Conservation (phyloP, 37 sponge, comb jelly and placozoan genomes). For the Eunapius fragilis region DNA sequence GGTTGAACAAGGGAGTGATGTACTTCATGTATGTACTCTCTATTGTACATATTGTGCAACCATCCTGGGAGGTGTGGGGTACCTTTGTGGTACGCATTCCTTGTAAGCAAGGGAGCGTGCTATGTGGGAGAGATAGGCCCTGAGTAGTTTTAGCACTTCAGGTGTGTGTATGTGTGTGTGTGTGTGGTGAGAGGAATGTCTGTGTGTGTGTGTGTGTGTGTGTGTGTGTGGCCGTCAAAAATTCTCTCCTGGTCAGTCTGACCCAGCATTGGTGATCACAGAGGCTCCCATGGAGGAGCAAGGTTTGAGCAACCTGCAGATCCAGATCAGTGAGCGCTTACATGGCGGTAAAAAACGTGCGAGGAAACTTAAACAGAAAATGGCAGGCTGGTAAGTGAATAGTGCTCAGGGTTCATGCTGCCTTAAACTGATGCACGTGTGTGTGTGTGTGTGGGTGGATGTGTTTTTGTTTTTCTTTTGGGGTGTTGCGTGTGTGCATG, state of each 20-base stretch:
- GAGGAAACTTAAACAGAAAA: constrained; percentile 75
- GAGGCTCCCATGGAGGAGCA: constrained; percentile 51
- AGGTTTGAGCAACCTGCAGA: neutral
- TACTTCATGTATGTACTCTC: too few relatives aligned
- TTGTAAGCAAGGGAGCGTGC: neutral
- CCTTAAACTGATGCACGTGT: neutral
- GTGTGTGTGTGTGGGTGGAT: neutral
- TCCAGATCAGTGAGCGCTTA: constrained; percentile 43
- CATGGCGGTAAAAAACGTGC: constrained; percentile 70
- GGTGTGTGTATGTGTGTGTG: too few relatives aligned
- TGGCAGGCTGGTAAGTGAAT: constrained; percentile 47
- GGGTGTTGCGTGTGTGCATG: neutral
- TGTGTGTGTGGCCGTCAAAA: too few relatives aligned
- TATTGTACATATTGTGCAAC: too few relatives aligned
- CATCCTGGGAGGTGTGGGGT: neutral
- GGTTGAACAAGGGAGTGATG: neutral
- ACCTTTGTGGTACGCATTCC: neutral
- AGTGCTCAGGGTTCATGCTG: neutral
- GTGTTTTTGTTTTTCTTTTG: neutral
- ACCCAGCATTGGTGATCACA: constrained; percentile 38
- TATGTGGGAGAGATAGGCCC: too few relatives aligned
- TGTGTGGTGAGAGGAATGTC: too few relatives aligned
- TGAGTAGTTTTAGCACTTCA: neutral
- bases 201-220: too few relatives aligned
- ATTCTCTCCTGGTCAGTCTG: constrained; percentile 2